These are phyloP conservation scores for Mobula hypostoma DNA, from an alignment of 2,113 vertebrate species.

Conservation along the genomic window DNA sequence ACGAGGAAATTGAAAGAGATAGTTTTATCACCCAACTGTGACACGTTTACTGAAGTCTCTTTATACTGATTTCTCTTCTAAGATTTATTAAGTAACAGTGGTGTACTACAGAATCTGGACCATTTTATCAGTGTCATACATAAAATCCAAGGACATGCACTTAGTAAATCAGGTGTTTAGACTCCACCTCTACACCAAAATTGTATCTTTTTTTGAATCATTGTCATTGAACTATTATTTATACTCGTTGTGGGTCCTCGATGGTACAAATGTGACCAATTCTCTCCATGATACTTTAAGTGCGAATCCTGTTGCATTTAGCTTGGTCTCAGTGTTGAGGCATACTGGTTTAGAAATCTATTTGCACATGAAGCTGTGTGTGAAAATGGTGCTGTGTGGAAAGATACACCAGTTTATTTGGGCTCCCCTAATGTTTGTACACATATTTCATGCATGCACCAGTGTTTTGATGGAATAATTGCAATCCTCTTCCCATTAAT, in stretches of 20 bases:
- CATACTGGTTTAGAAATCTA: background rate
- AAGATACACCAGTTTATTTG: too few relatives aligned
- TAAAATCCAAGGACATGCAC: background rate
- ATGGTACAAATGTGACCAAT: background rate
- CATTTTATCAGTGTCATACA: background rate
- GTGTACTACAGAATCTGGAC: background rate
- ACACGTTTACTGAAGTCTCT: background rate
- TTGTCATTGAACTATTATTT: background rate
- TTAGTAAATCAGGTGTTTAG: background rate
- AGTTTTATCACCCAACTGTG: background rate
- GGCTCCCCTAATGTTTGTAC: too few relatives aligned
- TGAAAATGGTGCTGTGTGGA: too few relatives aligned
- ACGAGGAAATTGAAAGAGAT: background rate
- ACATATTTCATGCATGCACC: too few relatives aligned
- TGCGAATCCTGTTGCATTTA: background rate
- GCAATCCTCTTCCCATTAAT: too few relatives aligned
- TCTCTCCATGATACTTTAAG: background rate
- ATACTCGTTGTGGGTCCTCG: background rate
- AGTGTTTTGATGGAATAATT: too few relatives aligned
- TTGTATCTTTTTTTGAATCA: background rate
- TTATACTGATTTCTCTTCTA: background rate
- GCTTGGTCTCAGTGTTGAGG: background rate
- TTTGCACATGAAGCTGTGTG: too few relatives aligned
- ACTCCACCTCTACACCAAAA: background rate
- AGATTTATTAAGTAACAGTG: background rate